These are phyloP conservation scores for Mus spicilegus DNA, from an alignment of 2,113 vertebrate genomes.

Conservation along the genomic window DNA sequence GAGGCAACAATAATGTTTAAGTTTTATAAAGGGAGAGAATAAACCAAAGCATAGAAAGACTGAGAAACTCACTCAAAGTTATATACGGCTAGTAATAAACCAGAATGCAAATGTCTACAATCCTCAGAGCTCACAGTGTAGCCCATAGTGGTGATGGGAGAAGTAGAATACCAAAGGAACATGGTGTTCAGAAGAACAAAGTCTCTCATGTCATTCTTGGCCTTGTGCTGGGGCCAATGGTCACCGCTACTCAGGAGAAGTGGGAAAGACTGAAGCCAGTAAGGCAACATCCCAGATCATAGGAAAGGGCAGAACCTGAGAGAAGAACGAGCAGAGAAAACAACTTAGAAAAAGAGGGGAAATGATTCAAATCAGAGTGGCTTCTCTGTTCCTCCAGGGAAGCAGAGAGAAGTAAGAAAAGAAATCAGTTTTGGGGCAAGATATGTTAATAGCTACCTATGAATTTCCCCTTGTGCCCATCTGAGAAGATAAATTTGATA, in stretches of 20 bases:
- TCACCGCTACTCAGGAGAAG: rapidly evolving
- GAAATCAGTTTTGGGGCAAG: not conserved
- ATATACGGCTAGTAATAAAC: not conserved
- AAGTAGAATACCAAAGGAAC: not conserved
- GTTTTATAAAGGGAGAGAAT: not conserved
- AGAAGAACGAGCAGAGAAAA: not conserved
- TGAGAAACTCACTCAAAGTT: not conserved
- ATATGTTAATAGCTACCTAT: not conserved
- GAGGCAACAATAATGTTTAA: constrained; percentile 4
- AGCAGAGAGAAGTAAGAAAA: constrained; percentile 26
- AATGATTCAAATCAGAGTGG: not conserved
- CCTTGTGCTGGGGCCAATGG: not conserved
- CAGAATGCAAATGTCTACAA: not conserved
- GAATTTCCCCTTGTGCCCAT: constrained; percentile 57
- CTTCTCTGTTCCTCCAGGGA: not conserved
- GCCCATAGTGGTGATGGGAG: not conserved
- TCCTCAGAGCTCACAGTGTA: not conserved
- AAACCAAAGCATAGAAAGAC: not conserved
- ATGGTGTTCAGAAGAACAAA: not conserved
- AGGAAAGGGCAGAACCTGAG: not conserved
- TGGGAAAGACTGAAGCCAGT: not conserved
- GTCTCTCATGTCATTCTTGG: not conserved
- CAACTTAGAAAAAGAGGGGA: not conserved
- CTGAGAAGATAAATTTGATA: constrained; percentile 60
- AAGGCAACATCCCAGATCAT: not conserved